Evolutionary conservation across 2,888 invertebrate genomes (phyloP), one percentile per base, ranked within the genome.

Genomic region (Trichopria drosophilae): DNA sequence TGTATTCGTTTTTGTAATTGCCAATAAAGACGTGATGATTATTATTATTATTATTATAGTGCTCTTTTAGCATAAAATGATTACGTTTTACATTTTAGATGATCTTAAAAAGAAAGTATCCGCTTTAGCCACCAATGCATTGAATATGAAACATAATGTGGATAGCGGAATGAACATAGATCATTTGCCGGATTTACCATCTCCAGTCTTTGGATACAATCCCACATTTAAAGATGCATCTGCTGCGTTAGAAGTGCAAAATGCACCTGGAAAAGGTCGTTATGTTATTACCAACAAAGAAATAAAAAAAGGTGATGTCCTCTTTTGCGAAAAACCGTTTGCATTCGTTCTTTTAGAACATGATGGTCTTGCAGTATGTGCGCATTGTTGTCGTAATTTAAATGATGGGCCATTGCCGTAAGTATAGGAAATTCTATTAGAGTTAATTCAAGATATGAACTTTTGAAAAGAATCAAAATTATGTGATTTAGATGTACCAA

Each of bases 291-390:
- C 88, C 1, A 80, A 77, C 9, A 77, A 79, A 51, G 71, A 77
- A 23, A 78, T 88, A 3, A 72, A 77, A 6, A 78, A 81, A 36
- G 90, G 90, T 0, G 86, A 90, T 60, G 78, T 88, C 1, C 73
- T 96, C 28, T 88, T 93, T 70, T 80, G 84, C 0, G 95, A 95
- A 72, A 82, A 84, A 61, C 88, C 94, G 0, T 88, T 86, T 71
- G 84, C 89, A 1, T 88, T 89, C 73, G 88, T 92, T 2, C 80
- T 83, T 55, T 70, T 86, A 7, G 81, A 82, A 51, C 69, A 77
- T 62, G 75, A 77, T 20, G 74, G 77, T 60, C 73, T 81, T 68
- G 62, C 66, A 12, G 73, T 81, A 31, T 95, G 94, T 69, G 87
- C 88, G 62, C 80, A 85, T 62, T 95, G 95, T 74, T 86, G 86